Evolutionary conservation across 2,797 vertebrate genomes (phyloP).

Genomic region (Synanceia verrucosa): DNA sequence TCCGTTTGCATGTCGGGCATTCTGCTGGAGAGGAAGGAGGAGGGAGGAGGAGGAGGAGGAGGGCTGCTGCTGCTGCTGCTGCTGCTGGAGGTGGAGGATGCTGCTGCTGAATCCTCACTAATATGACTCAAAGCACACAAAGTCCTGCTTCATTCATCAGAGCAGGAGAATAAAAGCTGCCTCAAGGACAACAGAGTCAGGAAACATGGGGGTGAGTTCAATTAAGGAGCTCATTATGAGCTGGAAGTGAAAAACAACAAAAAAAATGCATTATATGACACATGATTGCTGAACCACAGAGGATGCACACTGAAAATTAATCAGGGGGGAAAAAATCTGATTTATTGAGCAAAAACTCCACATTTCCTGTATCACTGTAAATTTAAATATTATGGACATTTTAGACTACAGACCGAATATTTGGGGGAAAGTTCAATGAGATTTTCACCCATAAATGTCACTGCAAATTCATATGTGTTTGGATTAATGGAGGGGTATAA

Average conservation of each 20-base stretch:
- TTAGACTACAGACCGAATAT: no score
- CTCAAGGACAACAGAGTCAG: not conserved
- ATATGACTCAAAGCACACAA: not conserved
- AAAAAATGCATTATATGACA: not conserved
- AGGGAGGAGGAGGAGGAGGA: not conserved
- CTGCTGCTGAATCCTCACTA: slow-evolving; percentile 59
- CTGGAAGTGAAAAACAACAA: not conserved
- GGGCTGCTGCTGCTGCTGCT: not conserved
- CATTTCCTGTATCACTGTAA: not conserved
- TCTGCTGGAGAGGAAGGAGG: slow-evolving; percentile 60
- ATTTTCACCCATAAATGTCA: not conserved
- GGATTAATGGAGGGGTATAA: not conserved
- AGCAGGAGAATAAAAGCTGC: not conserved
- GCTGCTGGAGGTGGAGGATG: slow-evolving; percentile 49
- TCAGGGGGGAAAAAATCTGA: not conserved
- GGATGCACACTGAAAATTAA: not conserved
- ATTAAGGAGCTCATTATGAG: slow-evolving; percentile 3
- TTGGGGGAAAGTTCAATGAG: no score
- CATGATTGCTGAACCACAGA: not conserved
- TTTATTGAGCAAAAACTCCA: not conserved
- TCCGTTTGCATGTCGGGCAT: slow-evolving; percentile 82
- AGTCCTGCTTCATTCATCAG: not conserved
- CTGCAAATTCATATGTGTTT: not conserved
- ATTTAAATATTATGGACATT: no score
- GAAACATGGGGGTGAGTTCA: not conserved